Evolutionary conservation across 1,140 invertebrate species (phyloP).

Genomic region (Sitophilus oryzae): DNA sequence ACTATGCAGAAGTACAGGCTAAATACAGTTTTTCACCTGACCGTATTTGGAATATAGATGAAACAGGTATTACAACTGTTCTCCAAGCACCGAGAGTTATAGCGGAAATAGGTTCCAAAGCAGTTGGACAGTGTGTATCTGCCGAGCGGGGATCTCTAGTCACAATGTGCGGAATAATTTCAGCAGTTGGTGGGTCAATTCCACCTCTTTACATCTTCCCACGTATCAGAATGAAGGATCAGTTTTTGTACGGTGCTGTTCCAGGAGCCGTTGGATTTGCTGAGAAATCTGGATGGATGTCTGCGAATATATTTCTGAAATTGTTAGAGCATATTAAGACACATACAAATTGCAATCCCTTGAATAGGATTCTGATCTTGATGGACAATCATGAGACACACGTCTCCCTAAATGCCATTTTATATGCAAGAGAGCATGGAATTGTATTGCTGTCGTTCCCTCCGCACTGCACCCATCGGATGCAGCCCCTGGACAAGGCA

Average conservation of each 20-base stretch:
- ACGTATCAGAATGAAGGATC: conserved; percentile 33
- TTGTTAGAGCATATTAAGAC: conserved; percentile 21
- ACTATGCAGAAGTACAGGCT: conserved; percentile 21
- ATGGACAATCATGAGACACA: conserved; percentile 24
- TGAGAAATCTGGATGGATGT: conserved; percentile 20
- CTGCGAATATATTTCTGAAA: conserved; percentile 13
- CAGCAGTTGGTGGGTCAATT: conserved; percentile 37
- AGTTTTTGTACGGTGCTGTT: conserved; percentile 35
- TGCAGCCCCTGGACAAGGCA: conserved; percentile 43
- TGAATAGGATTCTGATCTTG: conserved; percentile 14
- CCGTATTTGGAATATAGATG: conserved; percentile 44
- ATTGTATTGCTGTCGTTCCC: conserved; percentile 38
- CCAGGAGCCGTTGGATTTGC: conserved; percentile 24
- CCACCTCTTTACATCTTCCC: conserved; percentile 41
- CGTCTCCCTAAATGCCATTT: conserved; percentile 30
- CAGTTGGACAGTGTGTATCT: conserved; percentile 42
- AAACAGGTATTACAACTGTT: conserved; percentile 47
- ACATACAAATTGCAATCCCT: conserved; percentile 7
- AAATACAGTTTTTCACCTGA: conserved; percentile 36
- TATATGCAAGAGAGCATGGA: conserved; percentile 31
- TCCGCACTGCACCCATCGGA: conserved; percentile 41
- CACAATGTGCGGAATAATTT: conserved; percentile 37
- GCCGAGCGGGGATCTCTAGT: conserved; percentile 42
- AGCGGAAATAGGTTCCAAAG: conserved; percentile 39
- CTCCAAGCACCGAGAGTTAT: conserved; percentile 43